A percentile compares a stretch with the other conserved stretches of the same genome.
Conservation (phyloP, 1,140 invertebrate species). For the Dolichoris vasculosae region DNA sequence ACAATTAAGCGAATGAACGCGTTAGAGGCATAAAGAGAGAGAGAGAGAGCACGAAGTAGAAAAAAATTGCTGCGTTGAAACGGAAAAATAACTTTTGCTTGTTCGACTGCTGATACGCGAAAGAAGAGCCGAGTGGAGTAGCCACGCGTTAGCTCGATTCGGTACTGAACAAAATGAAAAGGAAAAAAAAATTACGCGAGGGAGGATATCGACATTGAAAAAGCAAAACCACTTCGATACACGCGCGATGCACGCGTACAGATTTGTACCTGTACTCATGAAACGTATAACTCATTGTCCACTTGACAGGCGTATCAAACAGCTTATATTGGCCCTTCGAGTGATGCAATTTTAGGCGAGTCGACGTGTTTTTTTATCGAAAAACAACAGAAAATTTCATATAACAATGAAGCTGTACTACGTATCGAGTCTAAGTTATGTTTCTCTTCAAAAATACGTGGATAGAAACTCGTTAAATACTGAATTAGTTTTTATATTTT, state of each 20-base stretch:
- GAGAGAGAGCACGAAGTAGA: background rate
- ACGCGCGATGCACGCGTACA: constrained; percentile 29
- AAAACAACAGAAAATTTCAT: constrained; percentile 25
- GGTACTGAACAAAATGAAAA: constrained; percentile 17
- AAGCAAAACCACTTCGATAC: constrained; percentile 40
- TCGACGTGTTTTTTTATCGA: constrained; percentile 34
- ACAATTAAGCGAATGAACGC: background rate
- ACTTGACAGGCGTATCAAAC: constrained; percentile 43
- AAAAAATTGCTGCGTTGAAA: constrained; percentile 34
- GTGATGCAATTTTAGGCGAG: constrained; percentile 46
- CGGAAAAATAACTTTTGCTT: constrained; percentile 46
- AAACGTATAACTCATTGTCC: constrained; percentile 48
- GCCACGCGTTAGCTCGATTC: constrained; percentile 9
- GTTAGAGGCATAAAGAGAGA: background rate
- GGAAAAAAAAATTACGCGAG: background rate
- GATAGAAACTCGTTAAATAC: background rate
- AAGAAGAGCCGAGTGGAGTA: background rate
- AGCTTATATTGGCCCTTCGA: constrained; percentile 49
- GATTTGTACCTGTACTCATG: constrained; percentile 34
- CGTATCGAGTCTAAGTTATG: background rate
- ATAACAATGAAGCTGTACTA: background rate
- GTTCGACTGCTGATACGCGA: background rate
- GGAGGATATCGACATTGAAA: constrained; percentile 43
- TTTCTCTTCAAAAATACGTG: background rate
- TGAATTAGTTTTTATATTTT: background rate